Conservation (phyloP, 2,797 vertebrate genomes). For the Aldrovandia affinis region DNA sequence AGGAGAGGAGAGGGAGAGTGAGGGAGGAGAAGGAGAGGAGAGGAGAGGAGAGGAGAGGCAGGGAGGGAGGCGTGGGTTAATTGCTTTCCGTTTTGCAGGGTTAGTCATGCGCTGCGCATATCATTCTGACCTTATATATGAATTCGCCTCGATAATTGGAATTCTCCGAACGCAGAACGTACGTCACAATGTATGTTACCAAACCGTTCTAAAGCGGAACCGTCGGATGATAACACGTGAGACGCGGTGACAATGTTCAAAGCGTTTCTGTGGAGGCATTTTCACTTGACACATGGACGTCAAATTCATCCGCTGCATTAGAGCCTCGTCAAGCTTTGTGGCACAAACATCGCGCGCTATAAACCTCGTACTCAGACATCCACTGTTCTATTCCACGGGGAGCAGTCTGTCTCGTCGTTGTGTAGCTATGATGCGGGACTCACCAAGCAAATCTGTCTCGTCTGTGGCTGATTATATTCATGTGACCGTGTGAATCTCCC, state of each 20-base stretch:
- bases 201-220: too few relatives aligned
- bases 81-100: neutral
- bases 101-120: neutral
- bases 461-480: too few relatives aligned
- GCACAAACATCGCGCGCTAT: neutral
- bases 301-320: neutral
- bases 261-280: neutral
- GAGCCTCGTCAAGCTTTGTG: neutral
- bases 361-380: too few relatives aligned
- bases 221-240: too few relatives aligned
- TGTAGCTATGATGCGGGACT: too few relatives aligned
- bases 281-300: neutral
- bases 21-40: too few relatives aligned
- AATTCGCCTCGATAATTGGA: neutral
- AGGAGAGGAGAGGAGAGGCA: too few relatives aligned
- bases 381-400: too few relatives aligned
- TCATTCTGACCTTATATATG: neutral
- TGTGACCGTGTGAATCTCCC: too few relatives aligned
- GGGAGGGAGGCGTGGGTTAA: neutral
- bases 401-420: too few relatives aligned
- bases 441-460: too few relatives aligned
- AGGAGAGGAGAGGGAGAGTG: too few relatives aligned
- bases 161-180: neutral
- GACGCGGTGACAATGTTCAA: neutral
- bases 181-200: neutral